A percentile compares a stretch with the other conserved stretches of the same genome.
These are phyloP conservation scores for Tipula confusa DNA, from an alignment of 2,888 invertebrate genomes.

Conservation along the genomic window DNA sequence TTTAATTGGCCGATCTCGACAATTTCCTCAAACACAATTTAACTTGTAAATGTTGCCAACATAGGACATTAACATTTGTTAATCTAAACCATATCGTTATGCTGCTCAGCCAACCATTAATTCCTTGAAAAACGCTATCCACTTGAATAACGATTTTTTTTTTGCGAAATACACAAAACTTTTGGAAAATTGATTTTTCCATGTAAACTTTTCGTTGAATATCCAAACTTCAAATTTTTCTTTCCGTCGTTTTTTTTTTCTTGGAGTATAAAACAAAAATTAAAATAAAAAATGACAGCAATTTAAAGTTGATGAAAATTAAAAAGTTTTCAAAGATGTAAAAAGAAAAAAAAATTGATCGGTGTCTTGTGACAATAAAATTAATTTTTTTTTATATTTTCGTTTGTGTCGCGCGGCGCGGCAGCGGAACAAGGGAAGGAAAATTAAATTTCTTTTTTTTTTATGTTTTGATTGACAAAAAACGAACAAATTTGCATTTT, in stretches of 20 bases:
- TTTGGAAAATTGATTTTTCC: not conserved
- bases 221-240: not conserved
- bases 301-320: slow-evolving; percentile 20
- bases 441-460: not conserved
- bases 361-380: slow-evolving; percentile 20
- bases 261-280: not conserved
- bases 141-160: too few species aligned
- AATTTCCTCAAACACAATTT: too few species aligned
- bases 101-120: too few species aligned
- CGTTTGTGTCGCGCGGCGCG: not conserved
- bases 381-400: not conserved
- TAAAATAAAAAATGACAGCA: slow-evolving; percentile 12
- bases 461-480: not conserved
- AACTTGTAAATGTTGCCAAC: too few species aligned
- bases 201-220: not conserved
- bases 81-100: too few species aligned
- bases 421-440: not conserved
- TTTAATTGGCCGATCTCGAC: too few species aligned
- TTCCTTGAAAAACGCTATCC: too few species aligned
- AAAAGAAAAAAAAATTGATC: not conserved
- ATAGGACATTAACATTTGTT: too few species aligned
- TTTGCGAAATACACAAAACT: too few species aligned
- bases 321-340: not conserved
- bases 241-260: not conserved
- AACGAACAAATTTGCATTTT: not conserved